Evolutionary conservation across 2,797 vertebrate species (phyloP).

Genomic region (Lophotriccus pileatus): DNA sequence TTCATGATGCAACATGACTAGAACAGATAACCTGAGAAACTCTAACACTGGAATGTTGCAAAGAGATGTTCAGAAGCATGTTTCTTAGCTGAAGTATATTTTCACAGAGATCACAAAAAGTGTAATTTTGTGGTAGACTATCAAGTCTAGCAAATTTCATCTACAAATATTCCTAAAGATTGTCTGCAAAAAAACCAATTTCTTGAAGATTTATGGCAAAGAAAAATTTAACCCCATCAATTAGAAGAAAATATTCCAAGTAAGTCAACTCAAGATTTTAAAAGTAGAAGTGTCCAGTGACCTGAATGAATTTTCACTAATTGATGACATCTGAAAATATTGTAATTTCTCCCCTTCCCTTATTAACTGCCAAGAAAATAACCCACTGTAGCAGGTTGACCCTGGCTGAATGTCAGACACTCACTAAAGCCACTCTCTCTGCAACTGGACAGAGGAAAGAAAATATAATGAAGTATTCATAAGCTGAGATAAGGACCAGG

Average conservation of each 20-base stretch:
- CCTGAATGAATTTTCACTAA: background rate
- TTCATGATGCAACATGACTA: background rate
- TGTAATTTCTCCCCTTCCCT: background rate
- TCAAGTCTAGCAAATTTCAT: background rate
- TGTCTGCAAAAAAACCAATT: background rate
- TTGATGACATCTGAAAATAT: background rate
- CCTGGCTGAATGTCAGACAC: background rate
- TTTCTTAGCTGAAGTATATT: background rate
- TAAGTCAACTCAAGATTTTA: background rate
- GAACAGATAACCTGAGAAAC: slow-evolving; percentile 5
- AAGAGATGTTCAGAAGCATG: background rate
- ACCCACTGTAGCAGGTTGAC: background rate
- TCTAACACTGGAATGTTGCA: background rate
- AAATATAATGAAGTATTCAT: background rate
- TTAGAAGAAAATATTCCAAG: background rate
- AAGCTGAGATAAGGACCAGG: background rate
- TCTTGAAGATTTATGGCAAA: background rate
- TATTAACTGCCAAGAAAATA: background rate
- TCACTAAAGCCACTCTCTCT: background rate
- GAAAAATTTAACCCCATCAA: background rate
- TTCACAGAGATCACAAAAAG: background rate
- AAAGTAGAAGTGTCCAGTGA: background rate
- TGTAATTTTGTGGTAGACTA: background rate
- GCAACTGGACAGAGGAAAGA: background rate
- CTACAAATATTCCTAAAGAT: background rate